Percentiles rank a stretch among this genome's conserved stretches.
These are phyloP conservation scores for Clytia hemisphaerica DNA, from an alignment of 30 jellyfish, hydroid and myxozoan species.

Conservation along the genomic window DNA sequence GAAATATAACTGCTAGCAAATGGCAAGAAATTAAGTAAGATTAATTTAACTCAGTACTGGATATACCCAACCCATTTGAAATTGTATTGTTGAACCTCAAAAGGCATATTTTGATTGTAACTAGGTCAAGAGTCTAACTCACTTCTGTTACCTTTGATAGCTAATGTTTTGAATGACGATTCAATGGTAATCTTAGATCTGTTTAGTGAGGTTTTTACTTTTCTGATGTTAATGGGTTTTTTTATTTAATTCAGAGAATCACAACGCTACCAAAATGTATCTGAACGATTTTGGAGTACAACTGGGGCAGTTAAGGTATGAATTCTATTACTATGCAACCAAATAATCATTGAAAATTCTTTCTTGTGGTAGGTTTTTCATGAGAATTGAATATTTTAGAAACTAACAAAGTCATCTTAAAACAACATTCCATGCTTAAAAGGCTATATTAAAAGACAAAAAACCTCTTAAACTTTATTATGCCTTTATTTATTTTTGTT, in stretches of 20 bases:
- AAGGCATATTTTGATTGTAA: too few relatives aligned
- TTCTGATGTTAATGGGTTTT: not conserved
- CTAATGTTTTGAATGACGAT: not conserved
- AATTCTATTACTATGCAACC: too few relatives aligned
- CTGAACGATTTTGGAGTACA: conserved; percentile 74
- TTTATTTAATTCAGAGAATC: conserved; percentile 45
- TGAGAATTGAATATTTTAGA: too few relatives aligned
- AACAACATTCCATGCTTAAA: too few relatives aligned
- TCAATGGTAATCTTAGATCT: not conserved
- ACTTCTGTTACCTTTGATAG: not conserved
- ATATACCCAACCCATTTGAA: not conserved
- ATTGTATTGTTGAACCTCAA: not conserved
- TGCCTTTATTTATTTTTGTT: too few relatives aligned
- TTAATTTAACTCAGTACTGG: not conserved
- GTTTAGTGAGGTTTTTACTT: not conserved
- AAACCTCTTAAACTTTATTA: too few relatives aligned
- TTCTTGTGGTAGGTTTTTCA: too few relatives aligned
- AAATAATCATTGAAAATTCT: too few relatives aligned
- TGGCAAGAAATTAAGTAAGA: conserved; percentile 69
- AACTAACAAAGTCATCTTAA: too few relatives aligned
- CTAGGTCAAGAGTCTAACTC: not conserved
- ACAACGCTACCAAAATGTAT: conserved; percentile 49
- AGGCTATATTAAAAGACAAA: too few relatives aligned
- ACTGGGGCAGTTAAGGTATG: conserved; percentile 66
- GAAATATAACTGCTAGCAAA: conserved; percentile 70